Evolutionary conservation across 30 jellyfish, hydroid and myxozoan genomes (phyloP).

Genomic region (Pelagia noctiluca): DNA sequence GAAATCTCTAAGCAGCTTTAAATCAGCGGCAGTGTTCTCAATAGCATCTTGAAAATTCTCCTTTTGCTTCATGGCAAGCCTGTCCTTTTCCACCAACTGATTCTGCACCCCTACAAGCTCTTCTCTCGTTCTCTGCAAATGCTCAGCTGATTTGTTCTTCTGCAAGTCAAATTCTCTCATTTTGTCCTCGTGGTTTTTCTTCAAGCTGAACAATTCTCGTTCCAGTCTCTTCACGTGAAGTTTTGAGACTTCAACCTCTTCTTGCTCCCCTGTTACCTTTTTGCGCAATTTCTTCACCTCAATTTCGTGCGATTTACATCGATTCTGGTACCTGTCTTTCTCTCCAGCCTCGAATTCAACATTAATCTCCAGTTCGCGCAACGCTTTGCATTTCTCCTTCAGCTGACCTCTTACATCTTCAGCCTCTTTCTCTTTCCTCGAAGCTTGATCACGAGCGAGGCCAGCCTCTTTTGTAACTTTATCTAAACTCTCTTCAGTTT

Average conservation of each 20-base stretch:
- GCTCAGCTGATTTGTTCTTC: slow-evolving; percentile 73
- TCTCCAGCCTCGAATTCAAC: slow-evolving; percentile 47
- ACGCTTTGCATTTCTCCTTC: slow-evolving; percentile 67
- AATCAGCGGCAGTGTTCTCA: slow-evolving; percentile 86
- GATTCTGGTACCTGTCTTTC: slow-evolving; percentile 41
- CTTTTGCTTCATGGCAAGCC: slow-evolving; percentile 85
- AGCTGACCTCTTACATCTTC: slow-evolving; percentile 66
- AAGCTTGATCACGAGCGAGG: slow-evolving; percentile 53
- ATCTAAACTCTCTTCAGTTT: slow-evolving; percentile 79
- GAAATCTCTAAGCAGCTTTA: slow-evolving; percentile 74
- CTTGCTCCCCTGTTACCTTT: slow-evolving; percentile 59
- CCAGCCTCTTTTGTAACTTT: slow-evolving; percentile 62
- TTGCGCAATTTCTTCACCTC: slow-evolving; percentile 74
- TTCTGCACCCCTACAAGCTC: slow-evolving; percentile 85
- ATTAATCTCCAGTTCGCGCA: slow-evolving; percentile 72
- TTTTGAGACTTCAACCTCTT: slow-evolving; percentile 72
- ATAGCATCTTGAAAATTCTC: slow-evolving; percentile 90
- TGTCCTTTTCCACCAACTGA: slow-evolving; percentile 87
- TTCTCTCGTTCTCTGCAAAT: slow-evolving; percentile 74
- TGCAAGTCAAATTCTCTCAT: slow-evolving; percentile 85
- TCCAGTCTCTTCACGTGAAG: slow-evolving; percentile 77
- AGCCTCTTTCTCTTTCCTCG: slow-evolving; percentile 57
- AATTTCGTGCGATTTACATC: slow-evolving; percentile 55
- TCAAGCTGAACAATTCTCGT: slow-evolving; percentile 68
- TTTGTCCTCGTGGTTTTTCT: slow-evolving; percentile 57